Evolutionary conservation across 2,113 vertebrate genomes (phyloP), one percentile per base, ranked within the genome.

Genomic region (Chrysemys picta): DNA sequence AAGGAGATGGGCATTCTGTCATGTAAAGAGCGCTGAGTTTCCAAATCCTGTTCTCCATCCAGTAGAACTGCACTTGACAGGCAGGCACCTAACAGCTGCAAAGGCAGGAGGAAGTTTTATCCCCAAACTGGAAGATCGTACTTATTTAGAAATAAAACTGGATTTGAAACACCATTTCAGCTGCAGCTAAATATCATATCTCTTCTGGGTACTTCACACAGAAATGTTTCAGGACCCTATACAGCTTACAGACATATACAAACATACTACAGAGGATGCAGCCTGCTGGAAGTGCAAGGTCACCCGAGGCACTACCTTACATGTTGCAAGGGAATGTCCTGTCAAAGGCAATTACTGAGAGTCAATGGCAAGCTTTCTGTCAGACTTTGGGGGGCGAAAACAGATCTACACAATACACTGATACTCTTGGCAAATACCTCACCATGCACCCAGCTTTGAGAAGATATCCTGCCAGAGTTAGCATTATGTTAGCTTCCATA

Each of bases 401-500:
- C 42, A 87, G 84, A 72, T 72, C n/a, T 72, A 72, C 65, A 54
- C 59, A 85, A 8, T 38, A 89, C 69, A 54, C 10, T 90, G 86
- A 91, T 83, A 24, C 84, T 78, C 81, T 87, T 80, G 82, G 91
- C 52, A 59, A 25, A 69, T 79, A 72, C 95, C 72, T 80, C 62
- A 31, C 72, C 31, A 17, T 47, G 47, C 31, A 65, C 42, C 12
- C 50, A 86, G 78, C 85, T 95, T 83, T 85, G 85, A 89, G 94
- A 62, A 96, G 95, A 93, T 57, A 90, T 93, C 95, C 45, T 45
- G 45, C 45, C 45, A 45, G 45, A 45, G 45, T 45, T 45, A 45
- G 85, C 86, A 91, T 85, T 81, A 38, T 38, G 88, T 93, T 96
- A 90, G 91, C 87, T 93, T 95, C 91, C 91, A 88, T 90, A 93